Evolutionary conservation across 2,113 vertebrate species (phyloP), one percentile per base, ranked within the genome.

Genomic region (Scartelaos histophorus): DNA sequence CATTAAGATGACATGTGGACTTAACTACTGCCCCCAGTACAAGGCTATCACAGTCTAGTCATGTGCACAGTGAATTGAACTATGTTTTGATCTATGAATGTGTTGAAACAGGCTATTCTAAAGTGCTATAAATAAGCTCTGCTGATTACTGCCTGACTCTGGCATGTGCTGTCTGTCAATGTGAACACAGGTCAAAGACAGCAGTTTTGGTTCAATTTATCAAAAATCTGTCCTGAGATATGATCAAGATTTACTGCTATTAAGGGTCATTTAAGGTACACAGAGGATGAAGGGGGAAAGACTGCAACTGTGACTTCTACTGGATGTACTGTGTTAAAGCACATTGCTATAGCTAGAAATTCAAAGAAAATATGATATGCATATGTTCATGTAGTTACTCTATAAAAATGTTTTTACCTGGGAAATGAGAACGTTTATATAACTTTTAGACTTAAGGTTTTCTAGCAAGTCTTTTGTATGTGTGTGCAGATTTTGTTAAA

Each of bases 61-160:
- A 72, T 45, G 38, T 80, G 9, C 35, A n/a, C 43, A 12, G 69
- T 53, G 68, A 70, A 45, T 71, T 69, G 13, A 34, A 74, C 38
- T 70, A 66, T 51, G 45, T 53, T 25, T 84, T 86, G 82, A 86
- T 87, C 82, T 79, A 78, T 79, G 82, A 82, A 84, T 77, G 78
- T 47, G 49, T 73, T 78, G 56, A 86, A 84, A 81, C 75, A 70
- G 62, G 65, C 51, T 53, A 53, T 71, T 79, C 69, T 76, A 25
- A 74, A 57, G 69, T 57, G 47, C 70, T 81, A 83, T 86, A 86
- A 87, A 87, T 85, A 85, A 84, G 75, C 64, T 62, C 54, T 58
- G 74, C 60, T 75, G 69, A 74, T 73, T 69, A 22, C 65, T 29
- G 54, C 65, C 71, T 73, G 61, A 74, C 35, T 60, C 56, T 2